phyloP scores from a whole-genome alignment of 2,797 vertebrate genomes.

The Dipus sagitta region DNA sequence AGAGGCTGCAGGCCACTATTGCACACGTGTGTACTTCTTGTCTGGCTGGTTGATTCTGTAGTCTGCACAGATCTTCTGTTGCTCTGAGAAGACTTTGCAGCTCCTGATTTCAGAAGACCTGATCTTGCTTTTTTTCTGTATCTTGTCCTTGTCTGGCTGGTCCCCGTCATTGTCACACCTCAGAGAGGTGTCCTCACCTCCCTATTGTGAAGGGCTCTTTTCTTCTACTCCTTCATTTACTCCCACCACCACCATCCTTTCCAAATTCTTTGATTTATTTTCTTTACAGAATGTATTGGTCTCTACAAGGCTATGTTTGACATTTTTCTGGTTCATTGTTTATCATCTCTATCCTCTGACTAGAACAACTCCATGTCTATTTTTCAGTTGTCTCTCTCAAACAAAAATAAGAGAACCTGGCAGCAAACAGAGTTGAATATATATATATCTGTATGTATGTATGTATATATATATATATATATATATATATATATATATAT shows the following conservation, averaged over 20 bases:
- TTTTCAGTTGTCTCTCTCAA: background rate
- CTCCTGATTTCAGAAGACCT: background rate
- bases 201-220: background rate
- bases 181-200: background rate
- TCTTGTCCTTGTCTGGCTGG: background rate
- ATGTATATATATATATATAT: too few relatives aligned
- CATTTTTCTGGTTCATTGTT: background rate
- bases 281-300: background rate
- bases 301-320: background rate
- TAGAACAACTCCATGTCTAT: background rate
- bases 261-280: background rate
- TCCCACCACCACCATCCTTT: background rate
- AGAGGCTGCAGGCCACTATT: too few relatives aligned
- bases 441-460: background rate
- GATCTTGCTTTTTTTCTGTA: background rate
- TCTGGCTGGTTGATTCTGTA: too few relatives aligned
- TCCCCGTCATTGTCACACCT: background rate
- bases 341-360: background rate
- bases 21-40: too few relatives aligned
- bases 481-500: background rate
- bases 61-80: background rate
- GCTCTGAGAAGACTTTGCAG: background rate
- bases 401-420: background rate
- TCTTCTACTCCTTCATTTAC: background rate
- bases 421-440: background rate